Percentiles rank a stretch among this genome's conserved stretches.
Conservation (phyloP, 1,140 invertebrate genomes). For the Diorhabda sublineata region DNA sequence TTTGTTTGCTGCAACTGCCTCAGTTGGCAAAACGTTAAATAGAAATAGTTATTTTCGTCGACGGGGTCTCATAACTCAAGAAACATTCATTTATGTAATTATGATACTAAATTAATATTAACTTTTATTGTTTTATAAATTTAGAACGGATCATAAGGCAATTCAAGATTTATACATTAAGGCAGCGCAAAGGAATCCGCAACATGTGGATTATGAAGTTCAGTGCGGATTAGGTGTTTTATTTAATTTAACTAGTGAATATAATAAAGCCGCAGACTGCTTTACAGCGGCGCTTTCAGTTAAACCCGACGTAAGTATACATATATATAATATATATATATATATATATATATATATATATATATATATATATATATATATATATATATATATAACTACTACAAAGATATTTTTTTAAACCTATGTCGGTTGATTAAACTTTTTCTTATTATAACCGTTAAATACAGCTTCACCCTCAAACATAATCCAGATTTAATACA, state of each 20-base stretch:
- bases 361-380: conserved; percentile 14
- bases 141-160: conserved; percentile 58
- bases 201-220: conserved; percentile 84
- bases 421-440: too few species aligned
- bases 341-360: conserved; percentile 13
- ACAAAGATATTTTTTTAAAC: too few species aligned
- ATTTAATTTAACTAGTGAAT: conserved; percentile 91
- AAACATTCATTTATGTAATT: too few species aligned
- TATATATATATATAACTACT: too few species aligned
- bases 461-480: too few species aligned
- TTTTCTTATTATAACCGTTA: too few species aligned
- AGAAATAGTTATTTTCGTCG: too few species aligned
- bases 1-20: too few species aligned
- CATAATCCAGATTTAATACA: too few species aligned
- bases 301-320: conserved; percentile 63
- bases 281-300: conserved; percentile 85
- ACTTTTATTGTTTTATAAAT: conserved; percentile 23
- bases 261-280: conserved; percentile 95
- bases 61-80: too few species aligned
- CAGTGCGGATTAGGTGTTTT: conserved; percentile 94
- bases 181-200: conserved; percentile 76
- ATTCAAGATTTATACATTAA: conserved; percentile 80
- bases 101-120: too few species aligned
- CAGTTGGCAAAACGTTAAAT: too few species aligned
- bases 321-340: conserved; percentile 14